phyloP scores from a whole-genome alignment of 2,113 vertebrate species.

The Otis tarda region DNA sequence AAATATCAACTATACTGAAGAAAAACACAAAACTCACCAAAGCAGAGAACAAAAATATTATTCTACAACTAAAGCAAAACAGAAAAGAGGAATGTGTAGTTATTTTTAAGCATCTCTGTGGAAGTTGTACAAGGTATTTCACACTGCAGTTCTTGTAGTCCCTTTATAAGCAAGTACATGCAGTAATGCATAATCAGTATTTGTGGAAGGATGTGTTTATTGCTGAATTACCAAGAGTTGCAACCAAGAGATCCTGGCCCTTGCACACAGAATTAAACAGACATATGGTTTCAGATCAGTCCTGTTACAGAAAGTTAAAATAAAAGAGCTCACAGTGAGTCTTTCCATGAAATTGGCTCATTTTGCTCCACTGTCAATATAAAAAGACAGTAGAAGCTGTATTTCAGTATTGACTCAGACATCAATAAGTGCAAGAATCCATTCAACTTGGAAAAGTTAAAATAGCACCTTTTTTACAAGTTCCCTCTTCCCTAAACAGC shows the following conservation, averaged over 20 bases:
- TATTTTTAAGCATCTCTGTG: neutral
- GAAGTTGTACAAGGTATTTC: neutral
- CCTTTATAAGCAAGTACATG: neutral
- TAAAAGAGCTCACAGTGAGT: neutral
- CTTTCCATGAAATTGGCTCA: neutral
- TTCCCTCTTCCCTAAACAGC: neutral
- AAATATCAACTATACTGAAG: neutral
- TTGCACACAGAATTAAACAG: neutral
- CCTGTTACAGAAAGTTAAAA: neutral
- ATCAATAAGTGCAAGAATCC: neutral
- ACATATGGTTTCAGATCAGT: neutral
- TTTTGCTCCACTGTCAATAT: neutral
- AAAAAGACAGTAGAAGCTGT: neutral
- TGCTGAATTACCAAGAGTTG: neutral
- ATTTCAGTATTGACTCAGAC: neutral
- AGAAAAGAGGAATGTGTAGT: neutral
- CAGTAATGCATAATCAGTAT: neutral
- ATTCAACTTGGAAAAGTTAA: neutral
- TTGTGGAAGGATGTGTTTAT: neutral
- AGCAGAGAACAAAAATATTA: neutral
- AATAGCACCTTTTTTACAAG: neutral
- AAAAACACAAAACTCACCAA: neutral
- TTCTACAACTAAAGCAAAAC: neutral
- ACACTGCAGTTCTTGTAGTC: neutral
- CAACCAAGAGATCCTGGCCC: neutral